A percentile compares a stretch with the other conserved stretches of the same genome.
Evolutionary conservation across 2,888 invertebrate genomes (phyloP).

Genomic region (Helleia helle): DNA sequence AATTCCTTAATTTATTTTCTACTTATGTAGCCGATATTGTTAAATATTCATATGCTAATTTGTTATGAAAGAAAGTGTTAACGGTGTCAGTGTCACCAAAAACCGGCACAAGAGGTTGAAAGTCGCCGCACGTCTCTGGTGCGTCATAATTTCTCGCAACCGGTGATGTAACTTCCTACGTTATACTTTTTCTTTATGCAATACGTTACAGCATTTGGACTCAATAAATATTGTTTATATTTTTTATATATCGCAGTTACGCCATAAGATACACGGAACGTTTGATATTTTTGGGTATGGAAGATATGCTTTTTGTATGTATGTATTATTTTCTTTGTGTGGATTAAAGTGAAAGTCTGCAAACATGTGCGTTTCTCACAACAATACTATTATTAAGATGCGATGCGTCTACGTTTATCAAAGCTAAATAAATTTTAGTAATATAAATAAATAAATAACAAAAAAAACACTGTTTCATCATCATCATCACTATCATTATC

Average conservation of each 20-base stretch:
- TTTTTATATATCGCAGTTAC: slow-evolving; percentile 2
- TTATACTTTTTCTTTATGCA: slow-evolving; percentile 32
- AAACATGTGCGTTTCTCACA: too few species aligned
- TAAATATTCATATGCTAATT: background rate
- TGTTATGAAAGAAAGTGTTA: slow-evolving; percentile 44
- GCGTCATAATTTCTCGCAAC: slow-evolving; percentile 55
- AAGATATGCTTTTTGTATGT: background rate
- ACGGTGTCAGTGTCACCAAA: slow-evolving; percentile 59
- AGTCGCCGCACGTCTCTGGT: slow-evolving; percentile 42
- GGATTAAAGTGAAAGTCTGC: slow-evolving; percentile 1
- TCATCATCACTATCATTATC: too few species aligned
- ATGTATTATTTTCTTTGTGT: background rate
- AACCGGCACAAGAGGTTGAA: slow-evolving; percentile 41
- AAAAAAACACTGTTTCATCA: too few species aligned
- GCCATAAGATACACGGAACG: too few species aligned
- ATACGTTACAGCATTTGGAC: slow-evolving; percentile 32
- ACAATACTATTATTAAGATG: too few species aligned
- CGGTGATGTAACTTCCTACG: slow-evolving; percentile 50
- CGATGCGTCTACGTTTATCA: too few species aligned
- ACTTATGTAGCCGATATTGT: background rate
- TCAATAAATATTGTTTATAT: slow-evolving; percentile 11
- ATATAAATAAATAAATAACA: too few species aligned
- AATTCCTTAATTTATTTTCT: too few species aligned
- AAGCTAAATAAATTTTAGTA: too few species aligned
- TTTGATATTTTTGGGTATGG: too few species aligned